Conservation (phyloP, 2,888 invertebrate species). For the Ophion ellenae region DNA sequence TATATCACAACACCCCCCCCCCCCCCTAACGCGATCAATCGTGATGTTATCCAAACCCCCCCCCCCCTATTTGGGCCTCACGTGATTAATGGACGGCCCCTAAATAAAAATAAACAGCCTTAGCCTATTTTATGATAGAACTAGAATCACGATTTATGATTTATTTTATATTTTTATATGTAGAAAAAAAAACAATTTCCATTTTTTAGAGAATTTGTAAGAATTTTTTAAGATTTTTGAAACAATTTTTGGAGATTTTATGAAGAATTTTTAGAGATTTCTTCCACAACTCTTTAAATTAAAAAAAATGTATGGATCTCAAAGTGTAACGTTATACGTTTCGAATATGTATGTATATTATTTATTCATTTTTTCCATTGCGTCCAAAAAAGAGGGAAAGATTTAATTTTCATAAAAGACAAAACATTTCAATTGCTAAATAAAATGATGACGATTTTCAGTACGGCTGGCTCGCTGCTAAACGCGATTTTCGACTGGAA, state of each 20-base stretch:
- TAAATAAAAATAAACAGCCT: neutral
- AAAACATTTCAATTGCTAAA: neutral
- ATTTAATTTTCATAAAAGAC: neutral
- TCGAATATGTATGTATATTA: neutral
- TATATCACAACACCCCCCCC: too few relatives aligned
- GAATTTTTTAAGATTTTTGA: too few relatives aligned
- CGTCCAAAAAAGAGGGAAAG: neutral
- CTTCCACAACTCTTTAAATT: too few relatives aligned
- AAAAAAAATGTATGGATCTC: neutral
- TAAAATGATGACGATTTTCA: slow-evolving; percentile 53
- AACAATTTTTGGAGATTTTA: too few relatives aligned
- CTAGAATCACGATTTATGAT: neutral
- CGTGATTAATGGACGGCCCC: too few relatives aligned
- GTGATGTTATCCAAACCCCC: too few relatives aligned
- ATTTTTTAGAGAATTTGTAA: too few relatives aligned
- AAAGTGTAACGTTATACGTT: neutral
- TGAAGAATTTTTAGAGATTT: neutral
- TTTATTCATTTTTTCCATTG: neutral
- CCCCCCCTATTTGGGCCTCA: too few relatives aligned
- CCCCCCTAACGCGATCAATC: too few relatives aligned
- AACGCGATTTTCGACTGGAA: slow-evolving; percentile 76
- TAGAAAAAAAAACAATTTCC: too few relatives aligned
- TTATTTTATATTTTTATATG: neutral
- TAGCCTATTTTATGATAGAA: too few relatives aligned
- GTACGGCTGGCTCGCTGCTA: slow-evolving; percentile 78